Percentiles rank a stretch among this genome's conserved stretches.
These are phyloP conservation scores for Eremobia ochroleuca DNA, from an alignment of 2,888 invertebrate species.

Conservation along the genomic window DNA sequence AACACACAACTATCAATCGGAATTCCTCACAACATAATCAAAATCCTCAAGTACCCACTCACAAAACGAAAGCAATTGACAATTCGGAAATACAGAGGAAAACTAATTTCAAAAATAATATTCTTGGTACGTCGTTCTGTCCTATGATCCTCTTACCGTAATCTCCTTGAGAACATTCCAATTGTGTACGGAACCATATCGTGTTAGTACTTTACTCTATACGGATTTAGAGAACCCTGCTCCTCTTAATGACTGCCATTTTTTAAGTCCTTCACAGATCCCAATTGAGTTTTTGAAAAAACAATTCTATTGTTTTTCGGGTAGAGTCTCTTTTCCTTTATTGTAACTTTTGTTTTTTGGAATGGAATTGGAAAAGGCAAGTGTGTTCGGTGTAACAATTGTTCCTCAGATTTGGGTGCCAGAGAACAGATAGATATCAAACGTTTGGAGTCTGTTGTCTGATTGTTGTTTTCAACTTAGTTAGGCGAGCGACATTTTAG, in stretches of 20 bases:
- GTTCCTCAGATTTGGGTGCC: slow-evolving; percentile 24
- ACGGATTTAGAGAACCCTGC: slow-evolving; percentile 54
- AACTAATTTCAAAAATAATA: slow-evolving; percentile 70
- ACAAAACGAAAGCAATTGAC: slow-evolving; percentile 57
- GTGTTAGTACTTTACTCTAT: slow-evolving; percentile 57
- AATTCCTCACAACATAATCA: slow-evolving; percentile 35
- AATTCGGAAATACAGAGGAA: slow-evolving; percentile 51
- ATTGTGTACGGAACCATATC: slow-evolving; percentile 55
- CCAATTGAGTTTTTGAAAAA: slow-evolving; percentile 52
- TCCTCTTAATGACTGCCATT: slow-evolving; percentile 60
- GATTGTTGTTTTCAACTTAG: slow-evolving; percentile 45
- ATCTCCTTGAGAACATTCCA: slow-evolving; percentile 70
- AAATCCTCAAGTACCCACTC: slow-evolving; percentile 33
- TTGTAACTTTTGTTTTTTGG: slow-evolving; percentile 41
- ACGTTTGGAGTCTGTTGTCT: slow-evolving; percentile 18
- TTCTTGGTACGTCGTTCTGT: slow-evolving; percentile 45
- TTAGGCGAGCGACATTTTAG: slow-evolving; percentile 35
- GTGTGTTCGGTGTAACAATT: slow-evolving; percentile 38
- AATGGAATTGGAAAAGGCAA: slow-evolving; percentile 34
- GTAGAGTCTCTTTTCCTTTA: slow-evolving; percentile 43
- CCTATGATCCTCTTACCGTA: slow-evolving; percentile 73
- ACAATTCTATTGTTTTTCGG: slow-evolving; percentile 43
- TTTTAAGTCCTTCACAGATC: slow-evolving; percentile 48
- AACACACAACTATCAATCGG: slow-evolving; percentile 19
- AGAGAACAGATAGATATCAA: slow-evolving; percentile 39